Evolutionary conservation across 2,113 vertebrate species (phyloP), one percentile per base, ranked within the genome.

Genomic region (Silurus asotus): DNA sequence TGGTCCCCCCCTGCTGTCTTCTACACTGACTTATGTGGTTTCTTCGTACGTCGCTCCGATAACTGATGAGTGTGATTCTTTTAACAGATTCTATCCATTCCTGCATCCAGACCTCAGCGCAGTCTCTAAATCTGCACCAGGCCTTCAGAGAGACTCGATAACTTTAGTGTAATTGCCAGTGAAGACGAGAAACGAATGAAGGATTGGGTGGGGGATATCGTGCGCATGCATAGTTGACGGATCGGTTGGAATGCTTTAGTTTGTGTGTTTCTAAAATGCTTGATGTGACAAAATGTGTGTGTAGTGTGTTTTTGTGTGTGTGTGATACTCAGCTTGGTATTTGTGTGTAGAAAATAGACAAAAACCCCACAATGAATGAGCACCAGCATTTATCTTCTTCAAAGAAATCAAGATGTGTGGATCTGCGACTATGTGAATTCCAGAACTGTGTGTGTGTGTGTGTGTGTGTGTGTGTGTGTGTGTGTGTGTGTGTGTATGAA

Each of bases 11-110:
- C 37, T 37, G 55, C 67, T 62, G 55, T 62, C 67, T 28, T 58
- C 56, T 62, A 1, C 19, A 10, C 17, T 81, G 85, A 86, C 85
- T 86, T 62, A 37, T 59, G 37, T 28, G 3, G 28, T 74, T 61
- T 62, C 56, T 65, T 62, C 48, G 37, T 55, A 17, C 13, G 78
- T 86, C 48, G 9, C 69, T 55, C 6, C 25, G 78, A 81, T 86
- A 74, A 86, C 17, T 49, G 15, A 81, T 86, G 84, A 62, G 19
- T 5, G 10, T 75, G 85, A 82, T 76, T 62, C 49, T 82, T 80
- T 82, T 75, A 37, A 23, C 67, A 74, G 78, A 62, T 80, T 75
- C 85, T 78, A 81, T 86, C 78, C 85, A 82, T 86, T 74, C 53
- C 55, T 62, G 45, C n/a, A 6, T 53, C 20, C 55, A n/a, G 84